Conservation (phyloP, 2,888 invertebrate species). For the Sphecodes monilicornis region DNA sequence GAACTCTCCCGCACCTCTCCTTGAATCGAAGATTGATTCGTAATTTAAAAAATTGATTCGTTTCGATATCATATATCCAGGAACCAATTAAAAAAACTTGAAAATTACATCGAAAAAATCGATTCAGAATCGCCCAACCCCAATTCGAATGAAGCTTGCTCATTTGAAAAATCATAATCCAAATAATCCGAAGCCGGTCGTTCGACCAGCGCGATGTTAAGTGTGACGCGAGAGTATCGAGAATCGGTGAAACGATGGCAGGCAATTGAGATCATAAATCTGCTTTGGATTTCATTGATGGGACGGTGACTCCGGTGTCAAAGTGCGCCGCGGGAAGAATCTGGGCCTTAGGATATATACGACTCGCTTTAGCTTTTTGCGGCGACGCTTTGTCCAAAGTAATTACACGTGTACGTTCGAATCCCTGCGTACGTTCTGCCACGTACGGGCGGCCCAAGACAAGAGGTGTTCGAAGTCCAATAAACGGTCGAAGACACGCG, state of each 20-base stretch:
- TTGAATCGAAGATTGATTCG: too few relatives aligned
- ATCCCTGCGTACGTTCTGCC: conserved; percentile 54
- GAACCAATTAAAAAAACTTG: too few relatives aligned
- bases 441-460: conserved; percentile 52
- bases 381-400: conserved; percentile 62
- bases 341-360: conserved; percentile 32
- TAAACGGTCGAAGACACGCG: conserved; percentile 69
- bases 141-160: too few relatives aligned
- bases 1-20: too few relatives aligned
- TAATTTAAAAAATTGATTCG: too few relatives aligned
- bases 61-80: too few relatives aligned
- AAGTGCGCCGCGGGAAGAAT: not conserved
- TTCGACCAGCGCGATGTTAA: not conserved
- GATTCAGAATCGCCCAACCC: too few relatives aligned
- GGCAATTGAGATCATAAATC: conserved; percentile 24
- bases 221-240: not conserved
- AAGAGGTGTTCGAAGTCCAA: conserved; percentile 68
- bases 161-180: not conserved
- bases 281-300: conserved; percentile 26
- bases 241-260: not conserved
- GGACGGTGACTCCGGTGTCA: conserved; percentile 14
- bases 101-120: too few relatives aligned
- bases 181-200: too few relatives aligned
- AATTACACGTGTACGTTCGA: conserved; percentile 66
- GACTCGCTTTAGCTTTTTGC: conserved; percentile 59